Evolutionary conservation across 2,797 vertebrate species (phyloP).

Genomic region (Tragelaphus oryx): DNA sequence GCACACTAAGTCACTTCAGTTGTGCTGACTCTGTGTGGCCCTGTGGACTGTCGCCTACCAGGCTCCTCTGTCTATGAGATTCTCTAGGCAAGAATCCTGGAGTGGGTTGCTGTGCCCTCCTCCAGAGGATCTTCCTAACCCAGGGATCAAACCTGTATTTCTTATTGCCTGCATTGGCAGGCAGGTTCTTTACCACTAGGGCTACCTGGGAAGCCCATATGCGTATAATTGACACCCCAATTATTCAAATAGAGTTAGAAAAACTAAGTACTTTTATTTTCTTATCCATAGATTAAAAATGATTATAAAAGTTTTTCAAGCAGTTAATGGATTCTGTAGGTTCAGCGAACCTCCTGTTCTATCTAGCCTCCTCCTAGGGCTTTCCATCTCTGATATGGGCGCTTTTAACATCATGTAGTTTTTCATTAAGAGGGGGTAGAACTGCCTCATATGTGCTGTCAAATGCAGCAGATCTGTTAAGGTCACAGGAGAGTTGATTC

Average conservation of each 20-base stretch:
- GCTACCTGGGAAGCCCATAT: not conserved
- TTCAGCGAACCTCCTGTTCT: not conserved
- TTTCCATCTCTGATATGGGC: not conserved
- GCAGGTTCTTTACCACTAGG: not conserved
- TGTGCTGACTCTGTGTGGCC: not conserved
- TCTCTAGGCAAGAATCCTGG: not conserved
- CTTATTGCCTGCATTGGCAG: not conserved
- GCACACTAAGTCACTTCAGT: not conserved
- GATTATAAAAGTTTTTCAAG: not conserved
- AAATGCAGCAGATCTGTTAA: slow-evolving; percentile 37
- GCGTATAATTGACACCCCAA: not conserved
- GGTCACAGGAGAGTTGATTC: slow-evolving; percentile 69
- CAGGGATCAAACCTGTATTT: not conserved
- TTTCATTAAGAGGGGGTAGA: not conserved
- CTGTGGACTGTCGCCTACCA: not conserved
- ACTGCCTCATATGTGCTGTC: not conserved
- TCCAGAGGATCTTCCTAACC: not conserved
- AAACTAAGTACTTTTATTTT: not conserved
- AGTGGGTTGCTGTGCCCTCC: not conserved
- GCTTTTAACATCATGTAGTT: not conserved
- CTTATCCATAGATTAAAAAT: not conserved
- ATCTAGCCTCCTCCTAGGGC: not conserved
- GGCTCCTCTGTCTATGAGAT: not conserved
- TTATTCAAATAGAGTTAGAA: not conserved
- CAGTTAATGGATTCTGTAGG: not conserved